Percentiles rank a stretch among this genome's conserved stretches.
These are phyloP conservation scores for Gymnocephalus cernua DNA, from an alignment of 2,113 vertebrate species.

Conservation along the genomic window DNA sequence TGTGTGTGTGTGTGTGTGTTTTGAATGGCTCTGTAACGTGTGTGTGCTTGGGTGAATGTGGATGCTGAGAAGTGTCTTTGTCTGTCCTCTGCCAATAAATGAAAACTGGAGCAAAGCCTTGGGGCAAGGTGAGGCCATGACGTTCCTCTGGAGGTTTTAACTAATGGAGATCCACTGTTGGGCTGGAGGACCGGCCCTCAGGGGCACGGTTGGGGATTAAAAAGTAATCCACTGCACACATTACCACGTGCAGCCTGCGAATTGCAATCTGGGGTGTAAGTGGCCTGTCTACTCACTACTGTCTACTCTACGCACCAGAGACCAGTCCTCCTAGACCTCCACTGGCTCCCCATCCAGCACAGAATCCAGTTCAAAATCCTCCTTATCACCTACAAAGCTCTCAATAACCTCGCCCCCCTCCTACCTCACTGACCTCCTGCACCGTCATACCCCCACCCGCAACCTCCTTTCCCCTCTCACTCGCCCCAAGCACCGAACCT, in stretches of 20 bases:
- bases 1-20: conserved; percentile 4
- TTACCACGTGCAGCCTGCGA: conserved; percentile 35
- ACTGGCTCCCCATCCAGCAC: no score
- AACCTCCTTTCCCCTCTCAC: no score
- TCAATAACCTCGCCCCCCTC: no score
- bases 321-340: no score
- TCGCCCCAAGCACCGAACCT: no score
- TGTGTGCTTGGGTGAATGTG: conserved; percentile 35
- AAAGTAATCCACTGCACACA: conserved; percentile 69
- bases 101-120: conserved; percentile 72
- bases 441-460: no score
- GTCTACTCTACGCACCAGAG: no score
- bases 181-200: conserved; percentile 46
- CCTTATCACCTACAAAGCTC: no score
- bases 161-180: conserved; percentile 78
- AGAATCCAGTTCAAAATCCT: no score
- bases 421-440: no score
- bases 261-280: conserved; percentile 43
- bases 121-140: conserved; percentile 71
- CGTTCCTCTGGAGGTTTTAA: conserved; percentile 65
- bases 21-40: no score
- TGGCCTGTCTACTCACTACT: no score
- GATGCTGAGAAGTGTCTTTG: conserved; percentile 77
- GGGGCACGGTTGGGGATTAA: conserved; percentile 59
- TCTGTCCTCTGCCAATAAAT: conserved; percentile 68